Evolutionary conservation across 92 coral and sea anemone species (phyloP), one percentile per base, ranked within the genome.

Genomic region (Porites lobata): DNA sequence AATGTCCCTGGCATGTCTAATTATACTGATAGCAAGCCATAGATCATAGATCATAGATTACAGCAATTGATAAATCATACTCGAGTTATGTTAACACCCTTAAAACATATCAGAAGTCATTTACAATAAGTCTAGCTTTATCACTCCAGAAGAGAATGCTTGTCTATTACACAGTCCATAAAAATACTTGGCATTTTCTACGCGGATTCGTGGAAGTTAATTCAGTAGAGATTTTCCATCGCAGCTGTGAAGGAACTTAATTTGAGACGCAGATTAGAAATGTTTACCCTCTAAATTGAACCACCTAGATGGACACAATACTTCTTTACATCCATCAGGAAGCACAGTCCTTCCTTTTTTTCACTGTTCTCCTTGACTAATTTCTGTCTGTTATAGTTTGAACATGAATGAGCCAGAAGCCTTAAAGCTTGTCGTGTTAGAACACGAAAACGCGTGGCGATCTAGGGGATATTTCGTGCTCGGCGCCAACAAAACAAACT

Each of bases 231-330:
- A 71, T 8, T 24, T n/a, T 29, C 57, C 13, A 43, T 19, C 66
- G 8, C 86, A 69, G 86, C 78, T 69, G 86, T 26, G 78, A 54
- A 29, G 26, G 51, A 71, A 43, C 12, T 72, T 18, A 20, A 17
- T 81, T 75, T 69, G 54, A 69, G 68, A 56, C 66, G 57, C 4
- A 65, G 38, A 57, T 58, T 54, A 70, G 59, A 54, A 15, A n/a
- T 59, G 78, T 82, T 82, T 82, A 57, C 19, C 47, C 21, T 50
- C 81, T 43, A 72, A 11, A 11, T 32, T 32, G 8, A 38, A 17
- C 68, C 50, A 38, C 70, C n/a, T 2, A 50, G 57, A 57, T 18
- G 78, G 58, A 7, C 6, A 6, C 15, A 13, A n/a, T 6, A 47
- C 43, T 20, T 20, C 13, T 7, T 1, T 10, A 26, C 70, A 21